Base-by-base conservation (phyloP, 2,797 vertebrate species). In the Apogon hyalosoma region DNA sequence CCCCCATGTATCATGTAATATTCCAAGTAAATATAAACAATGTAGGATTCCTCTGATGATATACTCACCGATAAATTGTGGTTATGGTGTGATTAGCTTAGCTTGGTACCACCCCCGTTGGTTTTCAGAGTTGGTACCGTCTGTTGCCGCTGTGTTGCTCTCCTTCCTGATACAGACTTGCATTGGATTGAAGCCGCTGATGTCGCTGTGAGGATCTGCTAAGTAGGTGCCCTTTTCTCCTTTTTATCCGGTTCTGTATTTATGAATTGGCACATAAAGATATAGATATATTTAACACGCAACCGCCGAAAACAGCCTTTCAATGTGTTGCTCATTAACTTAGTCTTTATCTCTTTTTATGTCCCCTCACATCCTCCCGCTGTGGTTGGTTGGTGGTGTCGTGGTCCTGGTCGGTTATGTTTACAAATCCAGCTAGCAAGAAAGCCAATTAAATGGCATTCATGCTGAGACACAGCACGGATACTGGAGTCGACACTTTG, bases 81-180 rank as follows among this genome's bases (percentile, higher is more conserved):
- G 7, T n/a, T 7, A 28, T 43, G 0, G 15, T 18, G 6, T 28
- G 15, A 52, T 63, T 40, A 15, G 3, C 9, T 41, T 3, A 6
- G 1, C 28, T 0, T 2, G 0, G 11, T 1, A 4, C 33, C 16
- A 46, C 69, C 85, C 85, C 74, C 21, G 1, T 16, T 1, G n/a
- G 18, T 46, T 0, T 1, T 1, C 0, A 0, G 2, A 79, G 51
- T 80, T 94, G 92, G 94, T 90, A 60, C 47, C 64, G 52, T 84
- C 93, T 90, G 88, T 92, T 91, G 90, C 93, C 90, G 85, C 80
- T 91, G 86, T 79, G 77, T 74, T 80, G 81, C 85, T 90, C 83
- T 67, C 57, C 89, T 92, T 92, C 91, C 89, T 92, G 89, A 82
- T 75, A 63, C 80, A 79, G 84, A 74, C 80, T 78, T 28, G 66